These are phyloP conservation scores for Poeciliopsis occidentalis DNA, from an alignment of 2,113 vertebrate species.

Conservation along the genomic window DNA sequence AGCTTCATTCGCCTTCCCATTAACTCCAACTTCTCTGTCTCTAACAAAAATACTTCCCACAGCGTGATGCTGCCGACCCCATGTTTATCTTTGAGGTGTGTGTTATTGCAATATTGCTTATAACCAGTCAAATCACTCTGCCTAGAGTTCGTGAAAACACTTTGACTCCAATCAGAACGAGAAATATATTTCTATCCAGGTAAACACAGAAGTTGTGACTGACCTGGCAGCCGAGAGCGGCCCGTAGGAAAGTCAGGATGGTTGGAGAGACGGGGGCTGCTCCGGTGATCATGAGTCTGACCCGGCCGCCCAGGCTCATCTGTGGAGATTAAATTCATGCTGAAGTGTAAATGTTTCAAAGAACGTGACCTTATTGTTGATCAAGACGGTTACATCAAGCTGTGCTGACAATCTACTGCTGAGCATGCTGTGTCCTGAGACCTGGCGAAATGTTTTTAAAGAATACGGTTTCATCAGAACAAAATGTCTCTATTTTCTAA, in stretches of 20 bases:
- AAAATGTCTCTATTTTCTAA: conserved; percentile 47
- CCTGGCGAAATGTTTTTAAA: background rate
- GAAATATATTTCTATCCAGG: background rate
- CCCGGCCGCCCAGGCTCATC: conserved; percentile 91
- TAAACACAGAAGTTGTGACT: conserved; percentile 32
- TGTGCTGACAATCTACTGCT: no score
- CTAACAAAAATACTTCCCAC: no score
- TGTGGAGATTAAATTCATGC: conserved; percentile 54
- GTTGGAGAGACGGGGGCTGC: conserved; percentile 93
- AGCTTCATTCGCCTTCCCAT: no score
- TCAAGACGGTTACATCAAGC: background rate
- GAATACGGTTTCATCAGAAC: background rate
- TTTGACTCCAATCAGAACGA: background rate
- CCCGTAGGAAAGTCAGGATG: conserved; percentile 90
- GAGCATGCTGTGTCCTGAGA: no score
- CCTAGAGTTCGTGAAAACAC: background rate
- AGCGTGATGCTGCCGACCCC: no score
- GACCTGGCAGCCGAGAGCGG: conserved; percentile 97
- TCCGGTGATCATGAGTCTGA: conserved; percentile 92
- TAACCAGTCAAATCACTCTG: background rate
- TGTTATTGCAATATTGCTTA: background rate
- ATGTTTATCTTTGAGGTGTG: no score
- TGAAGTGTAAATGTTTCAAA: background rate
- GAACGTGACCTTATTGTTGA: background rate
- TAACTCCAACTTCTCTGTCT: no score